Percentiles rank a stretch among this genome's conserved stretches.
Conservation (phyloP, 2,888 invertebrate genomes). For the Tipula lateralis region DNA sequence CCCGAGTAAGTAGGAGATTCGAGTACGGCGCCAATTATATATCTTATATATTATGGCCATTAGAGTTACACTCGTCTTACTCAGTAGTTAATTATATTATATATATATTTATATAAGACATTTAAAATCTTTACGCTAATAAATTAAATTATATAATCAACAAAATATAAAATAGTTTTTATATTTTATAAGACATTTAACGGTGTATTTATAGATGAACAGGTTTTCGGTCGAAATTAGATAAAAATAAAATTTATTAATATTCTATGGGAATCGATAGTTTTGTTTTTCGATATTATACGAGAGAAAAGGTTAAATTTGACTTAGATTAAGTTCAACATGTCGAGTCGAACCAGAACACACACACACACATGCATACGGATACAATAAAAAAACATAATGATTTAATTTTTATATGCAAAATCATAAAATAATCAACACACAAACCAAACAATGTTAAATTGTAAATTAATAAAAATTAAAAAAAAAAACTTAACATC, state of each 20-base stretch:
- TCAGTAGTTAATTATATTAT: not conserved
- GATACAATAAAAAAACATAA: not conserved
- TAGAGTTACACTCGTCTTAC: not conserved
- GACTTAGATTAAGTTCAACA: not conserved
- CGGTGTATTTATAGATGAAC: not conserved
- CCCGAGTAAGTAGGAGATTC: not conserved
- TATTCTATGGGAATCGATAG: conserved; percentile 1
- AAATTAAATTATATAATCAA: not conserved
- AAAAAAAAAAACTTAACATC: not conserved
- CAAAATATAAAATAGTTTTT: not conserved
- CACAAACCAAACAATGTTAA: not conserved
- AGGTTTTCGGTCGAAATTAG: not conserved
- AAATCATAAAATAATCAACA: conserved; percentile 9
- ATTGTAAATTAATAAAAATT: not conserved
- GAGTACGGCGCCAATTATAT: not conserved
- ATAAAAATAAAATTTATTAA: not conserved
- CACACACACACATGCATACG: not conserved
- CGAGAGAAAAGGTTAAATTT: not conserved
- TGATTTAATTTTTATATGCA: not conserved
- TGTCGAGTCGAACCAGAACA: not conserved
- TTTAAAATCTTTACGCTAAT: not conserved
- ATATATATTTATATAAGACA: not conserved
- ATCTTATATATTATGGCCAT: not conserved
- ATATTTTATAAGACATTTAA: not conserved
- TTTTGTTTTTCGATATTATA: not conserved